These are phyloP conservation scores for Metellina segmentata DNA, from an alignment of 2,888 invertebrate genomes.

Conservation along the genomic window DNA sequence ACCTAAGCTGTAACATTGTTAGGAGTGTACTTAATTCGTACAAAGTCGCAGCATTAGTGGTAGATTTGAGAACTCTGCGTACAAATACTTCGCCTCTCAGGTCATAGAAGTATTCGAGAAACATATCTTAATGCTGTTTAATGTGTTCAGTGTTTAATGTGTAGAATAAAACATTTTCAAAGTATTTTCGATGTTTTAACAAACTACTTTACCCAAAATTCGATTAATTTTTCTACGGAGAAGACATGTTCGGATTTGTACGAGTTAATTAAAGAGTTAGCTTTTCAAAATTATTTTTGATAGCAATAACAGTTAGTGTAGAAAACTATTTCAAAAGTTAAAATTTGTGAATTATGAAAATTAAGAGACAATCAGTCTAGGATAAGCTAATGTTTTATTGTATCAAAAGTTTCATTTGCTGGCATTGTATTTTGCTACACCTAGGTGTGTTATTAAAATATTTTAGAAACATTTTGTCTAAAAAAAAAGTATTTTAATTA, in stretches of 20 bases:
- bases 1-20: background rate
- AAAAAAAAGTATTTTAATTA: no score
- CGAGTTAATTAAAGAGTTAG: background rate
- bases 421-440: background rate
- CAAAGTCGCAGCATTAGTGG: background rate
- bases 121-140: constrained; percentile 1
- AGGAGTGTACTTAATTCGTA: background rate
- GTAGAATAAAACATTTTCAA: constrained; percentile 11
- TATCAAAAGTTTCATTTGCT: background rate
- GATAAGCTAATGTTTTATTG: background rate
- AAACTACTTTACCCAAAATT: background rate
- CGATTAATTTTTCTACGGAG: background rate
- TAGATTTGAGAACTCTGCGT: background rate
- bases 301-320: background rate
- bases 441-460: background rate
- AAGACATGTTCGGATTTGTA: background rate
- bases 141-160: background rate
- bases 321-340: background rate
- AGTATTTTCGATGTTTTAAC: constrained; percentile 11
- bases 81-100: background rate
- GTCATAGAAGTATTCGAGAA: background rate
- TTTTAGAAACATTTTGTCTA: background rate
- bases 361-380: background rate
- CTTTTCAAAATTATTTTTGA: background rate
- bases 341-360: background rate